These are phyloP conservation scores for Mercenaria mercenaria DNA, from an alignment of 1,140 invertebrate genomes.

Conservation along the genomic window DNA sequence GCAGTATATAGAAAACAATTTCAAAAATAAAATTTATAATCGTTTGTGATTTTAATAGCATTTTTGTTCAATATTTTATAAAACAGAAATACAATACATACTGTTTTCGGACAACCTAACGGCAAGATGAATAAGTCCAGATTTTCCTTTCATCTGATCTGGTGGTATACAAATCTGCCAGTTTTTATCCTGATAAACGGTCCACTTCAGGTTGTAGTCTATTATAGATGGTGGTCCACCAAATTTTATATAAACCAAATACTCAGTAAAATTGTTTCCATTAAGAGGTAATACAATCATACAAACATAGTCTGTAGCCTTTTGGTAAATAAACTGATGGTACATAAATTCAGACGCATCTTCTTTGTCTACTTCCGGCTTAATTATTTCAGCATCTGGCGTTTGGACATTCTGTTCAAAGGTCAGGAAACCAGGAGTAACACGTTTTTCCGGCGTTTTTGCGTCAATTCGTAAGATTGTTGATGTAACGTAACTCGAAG, in stretches of 20 bases:
- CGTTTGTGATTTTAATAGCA: no score
- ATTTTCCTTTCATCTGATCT: slow-evolving; percentile 8
- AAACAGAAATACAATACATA: not conserved
- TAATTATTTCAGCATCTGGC: not conserved
- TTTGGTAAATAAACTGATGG: slow-evolving; percentile 51
- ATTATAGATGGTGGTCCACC: not conserved
- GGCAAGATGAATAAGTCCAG: slow-evolving; percentile 16
- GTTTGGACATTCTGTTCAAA: slow-evolving; percentile 43
- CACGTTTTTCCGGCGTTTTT: not conserved
- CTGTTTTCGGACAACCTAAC: slow-evolving; percentile 9
- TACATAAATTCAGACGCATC: slow-evolving; percentile 53
- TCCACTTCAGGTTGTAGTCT: slow-evolving; percentile 5
- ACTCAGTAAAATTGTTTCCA: not conserved
- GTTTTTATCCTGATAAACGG: not conserved
- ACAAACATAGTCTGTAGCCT: slow-evolving; percentile 36
- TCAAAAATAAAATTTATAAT: no score
- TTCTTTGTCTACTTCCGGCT: slow-evolving; percentile 36
- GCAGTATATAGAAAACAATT: no score
- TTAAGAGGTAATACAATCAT: slow-evolving; percentile 23
- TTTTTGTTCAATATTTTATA: no score
- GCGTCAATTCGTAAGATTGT: slow-evolving; percentile 46
- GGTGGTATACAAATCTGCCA: slow-evolving; percentile 37
- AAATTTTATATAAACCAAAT: slow-evolving; percentile 33
- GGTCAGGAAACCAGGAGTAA: slow-evolving; percentile 40
- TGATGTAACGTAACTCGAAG: slow-evolving; percentile 43